Evolutionary conservation across 2,888 invertebrate genomes (phyloP), one percentile per base, ranked within the genome.

Genomic region (Miltochrista miniata): DNA sequence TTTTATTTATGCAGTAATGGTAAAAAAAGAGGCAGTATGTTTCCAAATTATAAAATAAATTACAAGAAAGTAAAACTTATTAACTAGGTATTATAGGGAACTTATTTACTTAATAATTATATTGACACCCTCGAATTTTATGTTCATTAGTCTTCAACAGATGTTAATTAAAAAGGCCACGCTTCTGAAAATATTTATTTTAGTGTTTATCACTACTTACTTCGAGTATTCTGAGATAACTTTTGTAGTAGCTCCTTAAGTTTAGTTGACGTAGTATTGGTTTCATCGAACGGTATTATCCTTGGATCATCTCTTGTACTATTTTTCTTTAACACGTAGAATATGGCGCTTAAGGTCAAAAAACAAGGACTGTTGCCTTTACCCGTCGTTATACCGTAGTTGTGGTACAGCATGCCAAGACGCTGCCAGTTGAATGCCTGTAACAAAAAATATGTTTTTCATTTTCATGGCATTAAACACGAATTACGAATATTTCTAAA

Each of bases 301-400:
- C 86, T 93, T 74, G 92, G 91, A 38, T 69, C 57, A 42, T 88
- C 85, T 24, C 93, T 86, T 34, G 86, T 87, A 67, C 80, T 79
- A 59, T 89, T 83, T 60, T 82, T 83, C 62, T 83, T 81, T 14
- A 92, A 73, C 0, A 88, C 90, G 0, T 85, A 81, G 69, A 93
- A 95, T 34, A 96, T 93, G 0, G 95, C 94, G 51, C 94, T 94
- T 66, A 96, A 86, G 4, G 95, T 95, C 74, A 97, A 94, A 80
- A 94, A 95, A 73, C 97, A 97, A 47, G 94, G 94, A 43, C 96
- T 96, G 81, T 96, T 94, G 7, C 96, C 96, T 56, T 93, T 87
- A 5, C 93, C 93, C 14, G 92, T 92, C 0, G 90, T 83, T 11
- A 92, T 85, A 29, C 93, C 93, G 71, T 94, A 92, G 85, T 96